Base-by-base conservation (phyloP, 2,888 invertebrate genomes). In the Abscondita cerata region DNA sequence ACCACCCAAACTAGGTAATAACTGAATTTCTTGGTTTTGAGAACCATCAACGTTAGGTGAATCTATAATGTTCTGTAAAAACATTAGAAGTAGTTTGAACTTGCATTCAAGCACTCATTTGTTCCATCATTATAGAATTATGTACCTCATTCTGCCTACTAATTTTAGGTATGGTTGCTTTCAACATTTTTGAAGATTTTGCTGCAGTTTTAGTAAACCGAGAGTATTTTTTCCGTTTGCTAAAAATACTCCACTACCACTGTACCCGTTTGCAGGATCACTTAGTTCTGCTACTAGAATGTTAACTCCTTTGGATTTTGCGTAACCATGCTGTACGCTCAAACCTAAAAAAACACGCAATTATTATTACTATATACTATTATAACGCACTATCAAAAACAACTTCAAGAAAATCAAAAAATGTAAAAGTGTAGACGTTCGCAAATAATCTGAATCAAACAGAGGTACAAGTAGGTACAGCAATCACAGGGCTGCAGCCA, bases 301-400 rank as follows among this genome's bases (percentile, higher is more conserved):
- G 57, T 72, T 73, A 2, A 73, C 67, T n/a, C 71, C 69, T 13
- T 67, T 67, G 4, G 66, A 65, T 41, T 65, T 63, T 1, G 72
- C 69, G 62, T 71, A 74, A 1, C 73, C 74, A 41, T 66, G 69
- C 62, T 73, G 73, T 1, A 69, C 53, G 38, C 69, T 68, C n/a
- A 71, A 51, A 25, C 68, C 74, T 73, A 38, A 34, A 70, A 70
- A 52, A 47, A 18, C 12, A 4, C n/a, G n/a, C n/a, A n/a, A n/a
- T n/a, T n/a, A n/a, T n/a, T n/a, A n/a, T n/a, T n/a, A n/a, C n/a
- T n/a, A n/a, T n/a, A n/a, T n/a, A n/a, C n/a, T n/a, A n/a, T n/a
- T n/a, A n/a, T n/a, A n/a, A n/a, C n/a, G n/a, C n/a, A n/a, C n/a
- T n/a, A n/a, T n/a, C n/a, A n/a, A n/a, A n/a, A n/a, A n/a, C n/a